Conservation (phyloP, 2,797 vertebrate species). For the Arnoldichthys spilopterus region DNA sequence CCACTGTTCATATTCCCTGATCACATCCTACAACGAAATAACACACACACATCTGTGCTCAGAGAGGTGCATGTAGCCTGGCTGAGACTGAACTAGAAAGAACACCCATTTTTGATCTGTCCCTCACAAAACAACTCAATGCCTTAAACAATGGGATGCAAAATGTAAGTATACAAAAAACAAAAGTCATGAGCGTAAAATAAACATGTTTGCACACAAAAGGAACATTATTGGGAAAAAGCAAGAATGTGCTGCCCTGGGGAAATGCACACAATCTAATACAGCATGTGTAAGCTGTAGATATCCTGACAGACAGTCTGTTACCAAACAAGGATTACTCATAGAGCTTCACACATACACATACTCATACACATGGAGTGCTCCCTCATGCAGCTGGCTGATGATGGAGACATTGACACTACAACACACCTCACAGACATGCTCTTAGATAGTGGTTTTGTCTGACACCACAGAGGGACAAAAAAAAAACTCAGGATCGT, state of each 20-base stretch:
- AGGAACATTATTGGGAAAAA: not conserved
- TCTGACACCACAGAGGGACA: conserved; percentile 35
- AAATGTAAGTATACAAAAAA: not conserved
- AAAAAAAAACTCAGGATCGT: conserved; percentile 24
- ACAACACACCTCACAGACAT: conserved; percentile 19
- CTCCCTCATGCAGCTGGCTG: conserved; percentile 22
- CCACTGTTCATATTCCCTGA: conserved; percentile 46
- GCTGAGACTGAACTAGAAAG: not conserved
- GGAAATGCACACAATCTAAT: conserved; percentile 8
- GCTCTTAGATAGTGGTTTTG: conserved; percentile 16
- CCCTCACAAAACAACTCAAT: conserved; percentile 5
- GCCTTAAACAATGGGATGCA: not conserved
- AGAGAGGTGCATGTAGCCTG: not conserved
- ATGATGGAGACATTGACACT: not conserved
- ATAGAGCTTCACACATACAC: not conserved
- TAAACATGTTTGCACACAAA: not conserved
- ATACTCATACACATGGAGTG: conserved; percentile 12
- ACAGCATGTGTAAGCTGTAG: conserved; percentile 1
- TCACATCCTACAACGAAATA: conserved; percentile 63
- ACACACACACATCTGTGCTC: conserved; percentile 48
- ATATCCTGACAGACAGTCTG: conserved; percentile 15
- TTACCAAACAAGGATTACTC: not conserved
- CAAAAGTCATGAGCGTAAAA: not conserved
- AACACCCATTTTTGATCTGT: not conserved
- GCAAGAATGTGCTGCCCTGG: not conserved